phyloP scores from a whole-genome alignment of 2,888 invertebrate species.

The Sympetrum striolatum region DNA sequence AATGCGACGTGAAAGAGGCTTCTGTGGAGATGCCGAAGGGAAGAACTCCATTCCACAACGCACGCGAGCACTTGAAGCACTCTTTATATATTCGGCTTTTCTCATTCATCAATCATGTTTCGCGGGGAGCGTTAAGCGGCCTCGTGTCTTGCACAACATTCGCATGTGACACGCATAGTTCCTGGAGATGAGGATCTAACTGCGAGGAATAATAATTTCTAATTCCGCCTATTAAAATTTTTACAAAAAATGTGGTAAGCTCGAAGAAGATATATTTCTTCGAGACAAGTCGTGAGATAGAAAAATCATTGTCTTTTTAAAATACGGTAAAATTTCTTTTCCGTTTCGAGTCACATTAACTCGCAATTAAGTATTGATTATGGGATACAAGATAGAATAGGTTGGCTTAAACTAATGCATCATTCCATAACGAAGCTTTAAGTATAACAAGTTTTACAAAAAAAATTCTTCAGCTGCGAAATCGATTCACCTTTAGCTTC shows the following conservation, averaged over 20 bases:
- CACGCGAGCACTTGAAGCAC: neutral
- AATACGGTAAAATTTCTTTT: no score
- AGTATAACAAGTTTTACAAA: no score
- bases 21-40: neutral
- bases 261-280: neutral
- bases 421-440: no score
- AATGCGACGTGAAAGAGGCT: neutral
- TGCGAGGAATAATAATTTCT: neutral
- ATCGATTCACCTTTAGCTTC: no score
- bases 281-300: neutral
- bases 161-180: slow-evolving; percentile 26
- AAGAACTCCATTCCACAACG: neutral
- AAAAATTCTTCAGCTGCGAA: no score
- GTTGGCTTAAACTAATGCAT: no score
- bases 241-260: neutral
- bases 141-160: neutral
- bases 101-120: neutral
- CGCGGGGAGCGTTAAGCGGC: neutral
- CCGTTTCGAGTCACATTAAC: no score
- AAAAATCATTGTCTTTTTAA: neutral
- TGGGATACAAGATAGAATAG: no score
- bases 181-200: neutral
- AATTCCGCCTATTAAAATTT: slow-evolving; percentile 8
- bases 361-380: no score
- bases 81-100: neutral